These are phyloP conservation scores for Apamea monoglypha DNA, from an alignment of 2,888 invertebrate genomes.

Conservation along the genomic window DNA sequence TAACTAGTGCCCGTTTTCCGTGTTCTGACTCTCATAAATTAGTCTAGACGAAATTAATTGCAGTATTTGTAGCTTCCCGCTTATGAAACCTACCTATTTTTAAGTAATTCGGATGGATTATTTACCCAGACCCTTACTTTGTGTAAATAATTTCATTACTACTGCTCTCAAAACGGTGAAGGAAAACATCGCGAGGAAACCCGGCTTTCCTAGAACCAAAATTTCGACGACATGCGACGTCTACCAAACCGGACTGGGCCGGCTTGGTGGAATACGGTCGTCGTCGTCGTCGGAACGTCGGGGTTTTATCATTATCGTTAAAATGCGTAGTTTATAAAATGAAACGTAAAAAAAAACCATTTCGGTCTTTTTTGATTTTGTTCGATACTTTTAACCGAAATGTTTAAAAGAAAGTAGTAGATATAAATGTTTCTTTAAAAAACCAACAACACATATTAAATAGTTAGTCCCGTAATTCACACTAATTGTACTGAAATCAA, in stretches of 20 bases:
- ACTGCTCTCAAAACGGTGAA: too few species aligned
- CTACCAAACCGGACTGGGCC: too few species aligned
- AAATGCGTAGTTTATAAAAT: neutral
- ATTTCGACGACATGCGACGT: too few species aligned
- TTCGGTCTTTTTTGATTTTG: fast-evolving
- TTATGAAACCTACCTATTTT: neutral
- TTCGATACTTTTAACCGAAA: too few species aligned
- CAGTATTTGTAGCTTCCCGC: neutral
- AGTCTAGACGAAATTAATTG: constrained; percentile 2
- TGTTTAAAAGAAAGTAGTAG: neutral
- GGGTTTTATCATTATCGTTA: neutral
- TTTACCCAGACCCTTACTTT: neutral
- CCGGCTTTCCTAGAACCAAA: too few species aligned
- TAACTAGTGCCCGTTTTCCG: neutral
- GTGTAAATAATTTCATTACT: too few species aligned
- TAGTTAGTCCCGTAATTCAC: neutral
- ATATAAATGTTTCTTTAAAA: neutral
- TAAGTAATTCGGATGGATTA: neutral
- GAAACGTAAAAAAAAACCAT: neutral
- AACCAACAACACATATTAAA: neutral
- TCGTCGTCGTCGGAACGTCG: too few species aligned
- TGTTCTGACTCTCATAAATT: neutral
- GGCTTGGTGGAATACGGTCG: too few species aligned
- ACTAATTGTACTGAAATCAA: constrained; percentile 12
- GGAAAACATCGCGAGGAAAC: too few species aligned